Conservation (phyloP, 2,888 invertebrate genomes). For the Pachydiplax longipennis region DNA sequence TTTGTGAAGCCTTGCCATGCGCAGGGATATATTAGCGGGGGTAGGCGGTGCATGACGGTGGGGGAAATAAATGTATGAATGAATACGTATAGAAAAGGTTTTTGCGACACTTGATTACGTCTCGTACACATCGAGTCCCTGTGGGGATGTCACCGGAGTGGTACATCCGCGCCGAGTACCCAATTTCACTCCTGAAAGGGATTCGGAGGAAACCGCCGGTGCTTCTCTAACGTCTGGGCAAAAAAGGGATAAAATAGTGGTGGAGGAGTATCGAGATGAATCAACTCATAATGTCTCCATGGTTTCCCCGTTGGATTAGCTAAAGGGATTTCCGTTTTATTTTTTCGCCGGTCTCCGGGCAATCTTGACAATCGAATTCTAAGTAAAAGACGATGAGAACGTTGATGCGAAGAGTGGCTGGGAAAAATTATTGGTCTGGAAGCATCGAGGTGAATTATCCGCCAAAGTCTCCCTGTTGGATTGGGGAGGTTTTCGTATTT, state of each 20-base stretch:
- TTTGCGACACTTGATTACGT: conserved; percentile 20
- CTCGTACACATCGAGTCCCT: not conserved
- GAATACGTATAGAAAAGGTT: not conserved
- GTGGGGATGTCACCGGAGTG: not conserved
- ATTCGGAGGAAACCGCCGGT: not conserved
- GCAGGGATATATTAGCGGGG: not conserved
- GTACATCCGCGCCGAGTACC: not conserved
- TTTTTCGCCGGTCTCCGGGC: not conserved
- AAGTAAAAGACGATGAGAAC: not conserved
- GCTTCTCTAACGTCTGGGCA: not conserved
- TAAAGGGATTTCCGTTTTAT: not conserved
- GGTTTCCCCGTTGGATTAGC: not conserved
- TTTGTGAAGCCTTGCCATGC: conserved; percentile 9
- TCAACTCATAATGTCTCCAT: not conserved
- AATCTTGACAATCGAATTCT: not conserved
- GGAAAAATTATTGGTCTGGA: too few relatives aligned
- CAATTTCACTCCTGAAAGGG: not conserved
- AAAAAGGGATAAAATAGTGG: not conserved
- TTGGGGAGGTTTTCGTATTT: too few relatives aligned
- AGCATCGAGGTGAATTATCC: too few relatives aligned
- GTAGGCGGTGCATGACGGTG: not conserved
- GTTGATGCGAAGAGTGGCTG: too few relatives aligned
- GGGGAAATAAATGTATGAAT: conserved; percentile 7
- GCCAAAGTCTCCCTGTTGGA: too few relatives aligned
- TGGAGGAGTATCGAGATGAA: not conserved